A percentile compares a stretch with the other conserved stretches of the same genome.
Conservation (phyloP, 2,888 invertebrate species). For the Loripinus fragilis region DNA sequence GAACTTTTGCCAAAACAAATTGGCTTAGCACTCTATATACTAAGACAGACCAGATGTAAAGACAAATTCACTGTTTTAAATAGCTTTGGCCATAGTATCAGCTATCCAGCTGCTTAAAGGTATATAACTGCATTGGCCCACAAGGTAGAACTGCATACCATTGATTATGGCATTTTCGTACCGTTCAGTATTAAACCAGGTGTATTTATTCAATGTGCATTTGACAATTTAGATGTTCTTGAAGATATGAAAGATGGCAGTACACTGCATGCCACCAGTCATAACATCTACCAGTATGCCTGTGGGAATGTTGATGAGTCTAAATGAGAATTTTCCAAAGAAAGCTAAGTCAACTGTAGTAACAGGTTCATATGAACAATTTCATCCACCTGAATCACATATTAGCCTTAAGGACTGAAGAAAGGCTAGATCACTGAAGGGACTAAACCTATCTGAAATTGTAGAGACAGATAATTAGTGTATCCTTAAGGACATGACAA, state of each 20-base stretch:
- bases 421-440: not conserved
- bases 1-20: not conserved
- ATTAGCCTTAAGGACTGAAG: not conserved
- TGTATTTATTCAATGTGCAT: not conserved
- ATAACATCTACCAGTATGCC: conserved; percentile 1
- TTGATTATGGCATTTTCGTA: not conserved
- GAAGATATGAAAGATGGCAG: conserved; percentile 5
- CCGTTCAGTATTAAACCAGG: not conserved
- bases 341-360: not conserved
- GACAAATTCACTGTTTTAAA: not conserved
- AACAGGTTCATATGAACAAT: not conserved
- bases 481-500: not conserved
- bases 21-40: not conserved
- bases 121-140: not conserved
- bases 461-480: not conserved
- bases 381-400: not conserved
- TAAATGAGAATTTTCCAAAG: not conserved
- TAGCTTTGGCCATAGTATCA: not conserved
- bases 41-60: not conserved
- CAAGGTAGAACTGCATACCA: not conserved
- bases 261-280: not conserved
- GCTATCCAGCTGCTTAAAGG: not conserved
- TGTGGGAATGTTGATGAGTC: not conserved
- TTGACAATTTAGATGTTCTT: conserved; percentile 10
- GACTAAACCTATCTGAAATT: not conserved